These are phyloP conservation scores for Drosophila limbata DNA, from an alignment of 2,888 invertebrate species.

Conservation along the genomic window DNA sequence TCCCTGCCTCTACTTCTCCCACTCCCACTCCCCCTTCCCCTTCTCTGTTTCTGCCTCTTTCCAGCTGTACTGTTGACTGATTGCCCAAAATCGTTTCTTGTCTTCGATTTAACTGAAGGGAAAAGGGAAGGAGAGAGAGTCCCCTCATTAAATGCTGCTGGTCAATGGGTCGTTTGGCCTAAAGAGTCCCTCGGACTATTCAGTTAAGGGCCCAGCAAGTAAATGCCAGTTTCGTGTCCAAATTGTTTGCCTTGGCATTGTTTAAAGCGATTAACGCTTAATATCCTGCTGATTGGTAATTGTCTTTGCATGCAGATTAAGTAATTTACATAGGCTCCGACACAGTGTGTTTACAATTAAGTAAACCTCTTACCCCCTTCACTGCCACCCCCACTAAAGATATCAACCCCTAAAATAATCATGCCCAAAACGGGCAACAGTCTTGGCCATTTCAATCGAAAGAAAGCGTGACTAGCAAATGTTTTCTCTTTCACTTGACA, in stretches of 20 bases:
- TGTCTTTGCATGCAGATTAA: slow-evolving; percentile 62
- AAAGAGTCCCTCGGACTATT: not conserved
- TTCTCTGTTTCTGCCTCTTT: not conserved
- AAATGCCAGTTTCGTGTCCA: slow-evolving; percentile 54
- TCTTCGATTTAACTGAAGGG: slow-evolving; percentile 40
- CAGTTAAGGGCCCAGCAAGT: slow-evolving; percentile 26
- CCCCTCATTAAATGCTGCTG: slow-evolving; percentile 47
- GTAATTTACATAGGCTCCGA: slow-evolving; percentile 47
- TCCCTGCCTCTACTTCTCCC: not conserved
- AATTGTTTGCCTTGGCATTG: slow-evolving; percentile 44
- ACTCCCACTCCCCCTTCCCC: not conserved
- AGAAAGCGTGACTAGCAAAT: slow-evolving; percentile 32
- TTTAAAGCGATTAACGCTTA: slow-evolving; percentile 63
- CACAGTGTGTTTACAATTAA: slow-evolving; percentile 40
- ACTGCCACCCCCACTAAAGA: not conserved
- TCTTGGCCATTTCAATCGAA: slow-evolving; percentile 22
- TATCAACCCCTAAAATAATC: not conserved
- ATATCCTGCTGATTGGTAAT: slow-evolving; percentile 59
- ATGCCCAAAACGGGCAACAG: not conserved
- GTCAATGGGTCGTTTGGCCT: slow-evolving; percentile 3
- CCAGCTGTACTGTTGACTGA: slow-evolving; percentile 52
- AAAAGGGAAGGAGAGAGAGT: not conserved
- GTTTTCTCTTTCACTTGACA: slow-evolving; percentile 5
- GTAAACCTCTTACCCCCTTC: slow-evolving; percentile 7
- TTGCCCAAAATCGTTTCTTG: slow-evolving; percentile 57